phyloP scores from a whole-genome alignment of 2,113 vertebrate genomes.

The Prionailurus bengalensis region DNA sequence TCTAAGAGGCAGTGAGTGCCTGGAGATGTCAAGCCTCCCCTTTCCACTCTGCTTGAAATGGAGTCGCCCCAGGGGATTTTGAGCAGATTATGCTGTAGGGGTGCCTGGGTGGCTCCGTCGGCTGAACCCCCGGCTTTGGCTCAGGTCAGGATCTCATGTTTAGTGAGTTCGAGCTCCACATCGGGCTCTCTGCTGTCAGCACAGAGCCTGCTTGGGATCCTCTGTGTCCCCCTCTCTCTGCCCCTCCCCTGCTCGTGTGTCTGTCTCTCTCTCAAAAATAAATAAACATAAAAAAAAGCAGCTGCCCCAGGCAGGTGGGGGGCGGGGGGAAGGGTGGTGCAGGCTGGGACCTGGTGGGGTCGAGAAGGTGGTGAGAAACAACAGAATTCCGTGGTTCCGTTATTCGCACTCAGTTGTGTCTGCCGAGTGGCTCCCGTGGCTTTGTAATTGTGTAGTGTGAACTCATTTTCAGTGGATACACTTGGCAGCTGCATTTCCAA shows the following conservation, averaged over 20 bases:
- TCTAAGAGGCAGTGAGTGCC: accelerated
- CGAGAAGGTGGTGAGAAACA: not conserved
- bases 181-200: too few relatives aligned
- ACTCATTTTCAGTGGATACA: not conserved
- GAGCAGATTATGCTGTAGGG: not conserved
- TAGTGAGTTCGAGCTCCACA: too few relatives aligned
- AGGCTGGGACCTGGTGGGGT: not conserved
- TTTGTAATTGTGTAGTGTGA: not conserved
- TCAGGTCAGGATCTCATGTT: too few relatives aligned
- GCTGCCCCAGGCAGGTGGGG: not conserved
- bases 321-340: too few relatives aligned
- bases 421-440: accelerated
- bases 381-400: accelerated
- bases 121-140: too few relatives aligned
- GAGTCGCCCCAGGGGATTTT: not conserved
- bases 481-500: not conserved
- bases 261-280: too few relatives aligned
- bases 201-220: too few relatives aligned
- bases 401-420: not conserved
- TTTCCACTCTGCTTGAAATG: not conserved
- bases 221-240: too few relatives aligned
- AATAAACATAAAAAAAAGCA: not conserved
- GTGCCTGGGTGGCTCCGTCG: too few relatives aligned
- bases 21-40: accelerated
- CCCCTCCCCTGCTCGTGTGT: too few relatives aligned